A percentile compares a stretch with the other conserved stretches of the same genome.
Conservation (phyloP, 2,888 invertebrate genomes). For the Andrena dorsata region DNA sequence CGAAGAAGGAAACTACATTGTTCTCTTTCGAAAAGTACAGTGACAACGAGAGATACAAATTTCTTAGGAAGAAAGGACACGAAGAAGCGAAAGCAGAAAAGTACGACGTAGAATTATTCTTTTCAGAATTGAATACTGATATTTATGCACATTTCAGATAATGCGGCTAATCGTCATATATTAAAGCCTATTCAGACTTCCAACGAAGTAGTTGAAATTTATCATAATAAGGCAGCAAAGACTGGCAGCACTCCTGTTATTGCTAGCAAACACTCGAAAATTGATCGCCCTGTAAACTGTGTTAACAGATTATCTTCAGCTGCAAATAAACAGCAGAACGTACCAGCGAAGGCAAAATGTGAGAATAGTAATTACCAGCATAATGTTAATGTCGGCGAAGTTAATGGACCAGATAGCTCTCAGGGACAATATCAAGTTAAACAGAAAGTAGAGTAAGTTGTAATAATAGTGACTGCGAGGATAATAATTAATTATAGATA, state of each 20-base stretch:
- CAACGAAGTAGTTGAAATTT: slow-evolving; percentile 79
- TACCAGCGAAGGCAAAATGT: slow-evolving; percentile 3
- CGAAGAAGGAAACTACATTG: slow-evolving; percentile 73
- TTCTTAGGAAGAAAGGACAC: slow-evolving; percentile 58
- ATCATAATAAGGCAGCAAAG: slow-evolving; percentile 77
- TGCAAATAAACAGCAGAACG: slow-evolving; percentile 21
- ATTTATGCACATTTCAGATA: slow-evolving; percentile 43
- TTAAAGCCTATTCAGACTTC: slow-evolving; percentile 59
- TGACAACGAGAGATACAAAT: slow-evolving; percentile 74
- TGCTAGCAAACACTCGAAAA: slow-evolving; percentile 72
- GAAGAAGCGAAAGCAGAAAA: slow-evolving; percentile 65
- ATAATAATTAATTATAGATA: slow-evolving; percentile 18
- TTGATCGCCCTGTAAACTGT: slow-evolving; percentile 44
- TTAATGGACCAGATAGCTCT: slow-evolving; percentile 5
- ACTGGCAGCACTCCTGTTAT: slow-evolving; percentile 73
- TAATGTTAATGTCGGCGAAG: slow-evolving; percentile 10
- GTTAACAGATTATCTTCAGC: slow-evolving; percentile 31
- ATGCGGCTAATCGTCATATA: slow-evolving; percentile 23
- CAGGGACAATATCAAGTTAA: slow-evolving; percentile 13
- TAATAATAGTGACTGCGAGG: neutral
- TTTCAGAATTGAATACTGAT: slow-evolving; percentile 12
- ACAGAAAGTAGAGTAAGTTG: slow-evolving; percentile 52
- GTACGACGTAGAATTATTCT: slow-evolving; percentile 50
- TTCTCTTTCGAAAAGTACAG: slow-evolving; percentile 78
- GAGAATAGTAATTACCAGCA: slow-evolving; percentile 24